Evolutionary conservation across 2,797 vertebrate genomes (phyloP).

Genomic region (Lepilemur septentrionalis): DNA sequence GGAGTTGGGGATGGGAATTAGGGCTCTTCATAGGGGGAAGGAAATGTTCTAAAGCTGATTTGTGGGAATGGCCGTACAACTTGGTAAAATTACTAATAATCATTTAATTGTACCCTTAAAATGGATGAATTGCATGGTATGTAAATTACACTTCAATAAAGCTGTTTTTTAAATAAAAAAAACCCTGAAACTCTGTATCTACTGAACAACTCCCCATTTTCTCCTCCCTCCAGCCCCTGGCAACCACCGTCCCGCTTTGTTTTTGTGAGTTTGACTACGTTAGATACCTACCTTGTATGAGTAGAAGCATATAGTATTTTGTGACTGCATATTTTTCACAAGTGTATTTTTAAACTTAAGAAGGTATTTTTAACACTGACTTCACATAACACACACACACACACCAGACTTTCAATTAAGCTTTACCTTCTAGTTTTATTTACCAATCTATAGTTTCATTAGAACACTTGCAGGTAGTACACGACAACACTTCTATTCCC

Average conservation of each 20-base stretch:
- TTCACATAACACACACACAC: not conserved
- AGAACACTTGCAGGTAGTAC: not conserved
- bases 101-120: too few species aligned
- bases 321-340: not conserved
- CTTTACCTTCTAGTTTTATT: not conserved
- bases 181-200: not conserved
- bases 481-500: not conserved
- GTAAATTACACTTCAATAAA: too few species aligned
- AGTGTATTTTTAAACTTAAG: not conserved
- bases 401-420: not conserved
- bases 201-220: not conserved
- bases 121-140: too few species aligned
- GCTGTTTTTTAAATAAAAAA: too few species aligned
- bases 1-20: too few species aligned
- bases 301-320: not conserved
- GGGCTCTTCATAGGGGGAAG: too few species aligned
- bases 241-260: not conserved
- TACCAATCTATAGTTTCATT: not conserved
- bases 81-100: too few species aligned
- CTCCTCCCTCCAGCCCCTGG: not conserved
- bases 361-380: not conserved
- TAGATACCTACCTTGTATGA: not conserved
- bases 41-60: too few species aligned
- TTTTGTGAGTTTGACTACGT: not conserved
- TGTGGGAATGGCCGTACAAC: too few species aligned